Percentiles rank a stretch among this genome's conserved stretches.
phyloP scores from a whole-genome alignment of 2,113 vertebrate genomes.

The Thomomys bottae region DNA sequence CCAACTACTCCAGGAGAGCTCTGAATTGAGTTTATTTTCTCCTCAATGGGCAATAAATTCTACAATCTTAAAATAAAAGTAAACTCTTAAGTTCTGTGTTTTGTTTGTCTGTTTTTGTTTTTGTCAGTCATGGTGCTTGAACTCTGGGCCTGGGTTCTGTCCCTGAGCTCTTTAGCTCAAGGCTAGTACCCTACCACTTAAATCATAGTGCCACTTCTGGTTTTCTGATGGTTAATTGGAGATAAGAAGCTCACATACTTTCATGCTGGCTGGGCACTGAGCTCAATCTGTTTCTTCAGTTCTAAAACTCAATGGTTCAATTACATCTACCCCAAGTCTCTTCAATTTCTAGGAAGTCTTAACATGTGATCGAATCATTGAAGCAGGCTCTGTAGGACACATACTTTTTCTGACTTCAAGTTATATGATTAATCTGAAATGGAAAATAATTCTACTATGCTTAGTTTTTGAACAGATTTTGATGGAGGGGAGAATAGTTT shows the following conservation, averaged over 20 bases:
- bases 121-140: too few species aligned
- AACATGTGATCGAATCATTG: neutral
- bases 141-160: too few species aligned
- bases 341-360: conserved; percentile 11
- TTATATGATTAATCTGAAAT: conserved; percentile 35
- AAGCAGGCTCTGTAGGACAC: neutral
- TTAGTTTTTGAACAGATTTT: neutral
- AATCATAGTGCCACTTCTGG: too few species aligned
- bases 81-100: conserved; percentile 42
- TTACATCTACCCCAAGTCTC: neutral
- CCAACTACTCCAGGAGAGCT: neutral
- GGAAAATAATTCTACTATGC: conserved; percentile 14
- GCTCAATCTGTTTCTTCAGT: conserved; percentile 22
- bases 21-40: neutral
- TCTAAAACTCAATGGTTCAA: conserved; percentile 30
- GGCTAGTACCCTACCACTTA: too few species aligned
- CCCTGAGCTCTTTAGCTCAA: too few species aligned
- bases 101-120: too few species aligned
- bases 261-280: too few species aligned
- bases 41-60: conserved; percentile 11
- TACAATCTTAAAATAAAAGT: neutral
- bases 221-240: too few species aligned
- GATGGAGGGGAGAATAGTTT: neutral
- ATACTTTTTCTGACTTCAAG: neutral
- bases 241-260: too few species aligned